Evolutionary conservation across 2,888 invertebrate genomes (phyloP), one percentile per base, ranked within the genome.

Genomic region (Hipparchia sbordonii): DNA sequence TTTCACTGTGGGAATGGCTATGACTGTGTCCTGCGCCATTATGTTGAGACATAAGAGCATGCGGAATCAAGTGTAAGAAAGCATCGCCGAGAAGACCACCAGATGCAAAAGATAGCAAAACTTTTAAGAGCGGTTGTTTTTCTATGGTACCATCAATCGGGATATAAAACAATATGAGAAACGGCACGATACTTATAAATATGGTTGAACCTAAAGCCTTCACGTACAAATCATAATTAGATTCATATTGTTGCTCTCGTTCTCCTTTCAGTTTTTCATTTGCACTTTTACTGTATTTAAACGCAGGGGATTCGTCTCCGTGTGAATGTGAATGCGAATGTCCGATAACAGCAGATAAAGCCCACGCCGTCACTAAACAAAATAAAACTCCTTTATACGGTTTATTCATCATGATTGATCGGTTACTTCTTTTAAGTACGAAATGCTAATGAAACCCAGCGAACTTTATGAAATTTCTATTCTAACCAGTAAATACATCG

Each of bases 51-150:
- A 85, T 84, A 48, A 96, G 95, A 65, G 99, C 99, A 90, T 99
- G 99, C 1, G 99, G 99, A 84, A 99, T 99, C 77, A 99, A 94
- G 92, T 99, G 99, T 6, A 99, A 95, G 89, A 99, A 99, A 0
- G 99, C 99, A 94, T 99, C 99, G 7, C 99, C 99, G 0, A 99
- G 94, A 12, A 99, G 95, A 63, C 99, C 98, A 61, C 99, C 98
- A 1, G 98, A 98, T 0, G 98, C 99, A 90, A 99, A 99, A 13
- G 98, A 98, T 63, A 99, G 89, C 66, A 99, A 94, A 74, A 99
- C 95, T 92, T 99, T 99, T 7, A 99, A 92, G 57, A 98, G 92
- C 0, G 98, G 97, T 87, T 97, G 96, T 87, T 97, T 97, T 82
- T 97, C 96, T 71, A 96, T 95, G 48, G 96, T 96, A 77, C 97